A percentile compares a stretch with the other conserved stretches of the same genome.
Conservation (phyloP, 2,888 invertebrate genomes). For the Apeira syringaria region DNA sequence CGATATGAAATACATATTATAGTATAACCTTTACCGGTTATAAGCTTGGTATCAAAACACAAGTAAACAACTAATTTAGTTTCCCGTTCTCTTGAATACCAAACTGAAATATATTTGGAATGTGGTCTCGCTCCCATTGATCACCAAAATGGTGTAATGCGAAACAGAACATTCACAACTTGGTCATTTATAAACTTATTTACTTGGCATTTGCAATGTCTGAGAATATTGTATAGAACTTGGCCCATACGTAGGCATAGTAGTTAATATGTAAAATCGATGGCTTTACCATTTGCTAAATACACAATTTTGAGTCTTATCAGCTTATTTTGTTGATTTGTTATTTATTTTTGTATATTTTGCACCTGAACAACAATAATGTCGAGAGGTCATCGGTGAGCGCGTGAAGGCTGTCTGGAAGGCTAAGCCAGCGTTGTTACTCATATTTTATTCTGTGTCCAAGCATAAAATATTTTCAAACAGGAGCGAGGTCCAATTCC, state of each 20-base stretch:
- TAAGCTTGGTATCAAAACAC: too few species aligned
- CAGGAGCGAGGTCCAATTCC: conserved; percentile 21
- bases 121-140: conserved; percentile 32
- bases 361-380: conserved; percentile 23
- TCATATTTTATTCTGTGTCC: neutral
- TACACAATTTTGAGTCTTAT: too few species aligned
- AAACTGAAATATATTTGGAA: conserved; percentile 31
- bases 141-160: conserved; percentile 28
- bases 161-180: conserved; percentile 23
- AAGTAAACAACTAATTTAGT: conserved; percentile 24
- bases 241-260: too few species aligned
- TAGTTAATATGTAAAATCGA: too few species aligned
- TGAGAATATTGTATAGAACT: too few species aligned
- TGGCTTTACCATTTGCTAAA: too few species aligned
- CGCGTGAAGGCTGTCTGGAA: conserved; percentile 17
- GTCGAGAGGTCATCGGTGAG: conserved; percentile 11
- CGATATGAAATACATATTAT: too few species aligned
- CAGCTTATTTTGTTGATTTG: too few species aligned
- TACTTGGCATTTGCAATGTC: too few species aligned
- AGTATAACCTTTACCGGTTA: too few species aligned
- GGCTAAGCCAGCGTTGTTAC: neutral
- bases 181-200: too few species aligned
- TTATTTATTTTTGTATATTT: too few species aligned
- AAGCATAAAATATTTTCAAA: conserved; percentile 15
- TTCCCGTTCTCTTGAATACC: conserved; percentile 34